These are phyloP conservation scores for Brassicogethes aeneus DNA, from an alignment of 2,888 invertebrate genomes.

Conservation along the genomic window DNA sequence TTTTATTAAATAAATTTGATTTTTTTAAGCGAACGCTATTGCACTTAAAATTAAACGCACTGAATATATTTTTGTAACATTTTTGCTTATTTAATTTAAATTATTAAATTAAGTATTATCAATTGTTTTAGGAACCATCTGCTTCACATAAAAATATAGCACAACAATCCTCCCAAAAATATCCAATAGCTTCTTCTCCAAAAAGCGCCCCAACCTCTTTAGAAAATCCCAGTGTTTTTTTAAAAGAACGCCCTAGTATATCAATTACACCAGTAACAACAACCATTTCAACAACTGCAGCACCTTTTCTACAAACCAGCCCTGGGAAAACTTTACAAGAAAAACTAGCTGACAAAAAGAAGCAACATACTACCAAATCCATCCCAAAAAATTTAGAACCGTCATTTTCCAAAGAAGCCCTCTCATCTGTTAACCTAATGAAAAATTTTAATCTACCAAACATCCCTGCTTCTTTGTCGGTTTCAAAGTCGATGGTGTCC, in stretches of 20 bases:
- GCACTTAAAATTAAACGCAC: no score
- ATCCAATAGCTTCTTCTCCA: background rate
- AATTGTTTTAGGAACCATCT: background rate
- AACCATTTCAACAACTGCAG: conserved; percentile 28
- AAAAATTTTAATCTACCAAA: conserved; percentile 19
- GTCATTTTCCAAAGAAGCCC: conserved; percentile 7
- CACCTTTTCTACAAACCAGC: conserved; percentile 40
- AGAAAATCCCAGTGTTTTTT: background rate
- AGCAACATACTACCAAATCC: conserved; percentile 33
- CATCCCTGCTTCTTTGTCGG: conserved; percentile 46
- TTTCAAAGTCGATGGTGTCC: conserved; percentile 41
- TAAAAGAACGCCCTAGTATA: conserved; percentile 42
- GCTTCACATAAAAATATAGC: background rate
- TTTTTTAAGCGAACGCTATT: no score
- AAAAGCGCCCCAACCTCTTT: no score
- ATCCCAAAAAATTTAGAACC: conserved; percentile 2
- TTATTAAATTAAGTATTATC: no score
- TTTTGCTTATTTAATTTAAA: no score
- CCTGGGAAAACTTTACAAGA: conserved; percentile 60
- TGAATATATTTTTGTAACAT: no score
- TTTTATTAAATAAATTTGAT: no score
- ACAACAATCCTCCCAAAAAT: background rate
- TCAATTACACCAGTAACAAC: conserved; percentile 40
- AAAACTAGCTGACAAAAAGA: conserved; percentile 57
- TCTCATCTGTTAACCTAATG: background rate